Base-by-base conservation (phyloP, 2,888 invertebrate species). In the Agrotis puta region DNA sequence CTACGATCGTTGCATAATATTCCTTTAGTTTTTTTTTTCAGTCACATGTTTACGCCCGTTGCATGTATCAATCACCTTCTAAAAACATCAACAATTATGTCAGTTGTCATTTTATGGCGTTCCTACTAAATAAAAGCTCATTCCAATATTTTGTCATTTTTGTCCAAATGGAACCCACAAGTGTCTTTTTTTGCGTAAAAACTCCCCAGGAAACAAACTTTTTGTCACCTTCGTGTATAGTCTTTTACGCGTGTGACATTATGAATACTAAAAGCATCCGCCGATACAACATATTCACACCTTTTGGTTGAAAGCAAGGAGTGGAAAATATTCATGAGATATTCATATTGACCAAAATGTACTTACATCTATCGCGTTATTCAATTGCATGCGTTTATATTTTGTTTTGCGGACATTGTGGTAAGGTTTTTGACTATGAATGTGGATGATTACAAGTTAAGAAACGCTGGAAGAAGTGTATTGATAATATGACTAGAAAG, bases 261-360 rank as follows among this genome's bases (percentile, higher is more conserved):
- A 71, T 77, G 82, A 74, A 85, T 82, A 84, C 75, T 84, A 85
- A 85, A 72, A 69, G 75, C 71, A 84, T 84, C 77, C 83, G 81
- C 63, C 61, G 70, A 50, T 24, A 57, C 56, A 64, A 39, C 22
- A 27, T 73, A 63, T 82, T 79, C 71, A 84, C 79, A 79, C 79
- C 73, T 73, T 58, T 43, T 56, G 43, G 16, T 66, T 43, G 63
- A 27, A 43, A 71, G 39, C 2, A 62, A 54, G 24, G 13, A 47
- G n/a, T 33, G 7, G 20, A 62, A 62, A 39, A 58, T 62, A 57
- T 65, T 45, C 24, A 51, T 54, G 18, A 66, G n/a, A 64, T n/a
- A n/a, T n/a, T 53, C 24, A 57, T 0, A 27, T 54, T 51, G 14
- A 54, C 43, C 13, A 62, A 64, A 72, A 69, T 53, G 13, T 50